phyloP scores from a whole-genome alignment of 2,113 vertebrate genomes.

The Apteryx mantelli region DNA sequence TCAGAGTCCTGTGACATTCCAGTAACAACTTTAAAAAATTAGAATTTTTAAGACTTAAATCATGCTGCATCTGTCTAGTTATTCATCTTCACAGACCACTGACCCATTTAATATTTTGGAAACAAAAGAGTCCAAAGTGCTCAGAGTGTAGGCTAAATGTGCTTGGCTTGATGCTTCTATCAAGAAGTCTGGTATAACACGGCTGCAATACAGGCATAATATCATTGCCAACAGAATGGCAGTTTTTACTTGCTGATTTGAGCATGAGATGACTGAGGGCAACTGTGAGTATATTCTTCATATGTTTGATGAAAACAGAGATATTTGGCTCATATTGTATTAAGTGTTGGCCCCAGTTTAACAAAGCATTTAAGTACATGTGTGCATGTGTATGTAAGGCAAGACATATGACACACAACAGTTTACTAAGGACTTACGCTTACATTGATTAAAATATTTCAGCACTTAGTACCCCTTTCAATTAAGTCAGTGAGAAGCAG shows the following conservation, averaged over 20 bases:
- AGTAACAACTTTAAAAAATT: slow-evolving; percentile 43
- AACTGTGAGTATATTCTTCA: neutral
- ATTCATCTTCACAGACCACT: neutral
- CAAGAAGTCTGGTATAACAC: neutral
- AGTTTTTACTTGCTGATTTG: neutral
- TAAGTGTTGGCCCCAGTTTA: neutral
- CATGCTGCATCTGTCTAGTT: neutral
- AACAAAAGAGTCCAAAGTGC: neutral
- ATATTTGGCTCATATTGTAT: neutral
- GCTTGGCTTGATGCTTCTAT: neutral
- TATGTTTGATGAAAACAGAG: neutral
- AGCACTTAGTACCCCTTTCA: neutral
- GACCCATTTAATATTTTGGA: neutral
- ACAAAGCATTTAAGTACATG: neutral
- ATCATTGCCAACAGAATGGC: neutral
- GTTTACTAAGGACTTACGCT: neutral
- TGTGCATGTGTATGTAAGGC: neutral
- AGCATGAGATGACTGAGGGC: neutral
- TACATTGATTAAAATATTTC: neutral
- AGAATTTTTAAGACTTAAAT: slow-evolving; percentile 24
- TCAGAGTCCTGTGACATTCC: neutral
- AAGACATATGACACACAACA: neutral
- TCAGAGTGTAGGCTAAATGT: neutral
- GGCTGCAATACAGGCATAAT: neutral
- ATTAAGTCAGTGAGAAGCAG: neutral